phyloP scores from a whole-genome alignment of 2,797 vertebrate genomes.

The Myotis planiceps region DNA sequence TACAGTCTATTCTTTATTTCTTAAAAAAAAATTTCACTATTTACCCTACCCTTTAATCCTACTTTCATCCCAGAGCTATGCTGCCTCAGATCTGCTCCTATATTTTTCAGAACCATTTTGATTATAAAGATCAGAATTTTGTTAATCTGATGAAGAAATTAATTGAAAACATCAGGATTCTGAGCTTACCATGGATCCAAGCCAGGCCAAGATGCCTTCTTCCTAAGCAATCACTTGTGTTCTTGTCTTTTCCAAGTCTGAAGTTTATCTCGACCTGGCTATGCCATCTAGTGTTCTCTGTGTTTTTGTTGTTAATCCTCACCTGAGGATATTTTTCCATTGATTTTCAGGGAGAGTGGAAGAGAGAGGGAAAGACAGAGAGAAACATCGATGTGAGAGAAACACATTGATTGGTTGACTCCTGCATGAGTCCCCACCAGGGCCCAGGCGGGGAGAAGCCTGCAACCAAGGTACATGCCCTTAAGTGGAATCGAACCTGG shows the following conservation, averaged over 20 bases:
- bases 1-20: neutral
- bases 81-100: slow-evolving; percentile 42
- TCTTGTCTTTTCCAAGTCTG: neutral
- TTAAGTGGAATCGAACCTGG: too few species aligned
- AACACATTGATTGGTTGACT: too few species aligned
- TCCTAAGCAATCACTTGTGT: neutral
- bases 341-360: neutral
- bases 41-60: neutral
- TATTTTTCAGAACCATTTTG: slow-evolving; percentile 88
- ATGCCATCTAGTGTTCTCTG: neutral
- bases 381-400: too few species aligned
- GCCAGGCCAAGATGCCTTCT: neutral
- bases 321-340: too few species aligned
- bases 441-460: too few species aligned
- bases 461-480: too few species aligned
- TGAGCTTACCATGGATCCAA: neutral
- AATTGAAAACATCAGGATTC: neutral
- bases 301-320: too few species aligned
- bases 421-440: too few species aligned
- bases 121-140: slow-evolving; percentile 86
- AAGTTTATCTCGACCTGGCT: neutral
- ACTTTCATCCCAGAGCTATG: neutral
- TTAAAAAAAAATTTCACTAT: neutral
- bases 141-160: slow-evolving; percentile 81
- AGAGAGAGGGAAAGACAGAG: neutral